Percentiles rank a stretch among this genome's conserved stretches.
Conservation (phyloP, 2,888 invertebrate species). For the Pandemis corylana region DNA sequence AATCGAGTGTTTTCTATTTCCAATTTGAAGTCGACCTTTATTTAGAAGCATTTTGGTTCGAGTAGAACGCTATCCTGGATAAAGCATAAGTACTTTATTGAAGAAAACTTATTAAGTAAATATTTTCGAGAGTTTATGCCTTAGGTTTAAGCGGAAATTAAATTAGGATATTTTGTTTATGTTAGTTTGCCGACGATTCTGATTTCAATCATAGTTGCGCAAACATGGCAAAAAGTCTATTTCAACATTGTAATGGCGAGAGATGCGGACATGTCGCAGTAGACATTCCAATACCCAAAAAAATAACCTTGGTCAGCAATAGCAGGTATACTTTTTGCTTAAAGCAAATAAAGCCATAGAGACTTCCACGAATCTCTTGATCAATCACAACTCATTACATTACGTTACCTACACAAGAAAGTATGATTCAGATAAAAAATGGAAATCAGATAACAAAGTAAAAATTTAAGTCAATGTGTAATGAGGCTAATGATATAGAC, state of each 20-base stretch:
- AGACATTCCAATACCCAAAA: conserved; percentile 28
- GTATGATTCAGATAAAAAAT: not conserved
- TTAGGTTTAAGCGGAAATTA: no score
- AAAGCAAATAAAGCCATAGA: conserved; percentile 16
- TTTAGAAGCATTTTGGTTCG: no score
- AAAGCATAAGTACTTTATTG: no score
- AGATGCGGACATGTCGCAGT: conserved; percentile 37
- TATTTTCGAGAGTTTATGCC: no score
- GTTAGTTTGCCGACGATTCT: conserved; percentile 3
- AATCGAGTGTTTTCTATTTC: no score
- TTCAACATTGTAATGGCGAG: conserved; percentile 30
- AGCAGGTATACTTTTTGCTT: conserved; percentile 18
- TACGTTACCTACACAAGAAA: conserved; percentile 1
- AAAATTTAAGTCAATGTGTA: no score
- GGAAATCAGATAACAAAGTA: no score
- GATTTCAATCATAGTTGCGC: conserved; percentile 27
- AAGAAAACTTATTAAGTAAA: not conserved
- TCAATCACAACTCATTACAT: not conserved
- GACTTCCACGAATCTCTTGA: conserved; percentile 9
- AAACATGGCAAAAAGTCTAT: conserved; percentile 34
- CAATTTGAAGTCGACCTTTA: no score
- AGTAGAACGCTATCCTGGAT: no score
- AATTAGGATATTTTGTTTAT: not conserved
- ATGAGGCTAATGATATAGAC: no score
- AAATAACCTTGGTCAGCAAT: conserved; percentile 26